Base-by-base conservation (phyloP, 2,113 vertebrate species). In the Notothenia rossii region DNA sequence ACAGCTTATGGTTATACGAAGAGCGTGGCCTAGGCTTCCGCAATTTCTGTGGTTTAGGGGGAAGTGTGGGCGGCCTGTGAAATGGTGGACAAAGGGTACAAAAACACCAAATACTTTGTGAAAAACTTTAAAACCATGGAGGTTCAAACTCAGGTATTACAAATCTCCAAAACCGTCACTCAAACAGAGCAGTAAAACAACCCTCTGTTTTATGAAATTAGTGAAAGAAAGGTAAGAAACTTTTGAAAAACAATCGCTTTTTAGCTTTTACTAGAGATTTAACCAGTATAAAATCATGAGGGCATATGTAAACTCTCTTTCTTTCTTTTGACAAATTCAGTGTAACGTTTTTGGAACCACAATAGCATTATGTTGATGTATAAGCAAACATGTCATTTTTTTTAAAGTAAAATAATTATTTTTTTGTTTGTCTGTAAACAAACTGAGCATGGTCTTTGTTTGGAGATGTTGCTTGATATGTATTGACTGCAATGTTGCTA, bases 1-100 rank as follows among this genome's bases (percentile, higher is more conserved):
- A 99, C 95, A 99, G 96, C 92, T 97, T 99, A 98, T 98, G 97
- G 95, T 97, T 98, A 98, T 96, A 99, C 88, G 96, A 79, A 94
- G 98, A 99, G 91, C 97, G 97, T 92, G 98, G 98, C 94, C 98
- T 97, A 97, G 97, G 96, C 96, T 97, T 99, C 97, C 96, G 97
- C 96, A 98, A 96, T 99, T 98, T 99, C 97, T 99, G 98, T 97
- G 98, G 97, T 91, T 99, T 99, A 94, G 98, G 98, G 97, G 98
- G 98, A 88, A 99, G 97, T 90, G 96, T 96, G 89, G 98, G 98
- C 95, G 98, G 98, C 96, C 98, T 99, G 95, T 92, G 95, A 96
- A 95, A 95, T 83, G 82, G 85, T 71, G 84, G 86, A 86, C 80
- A 90, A 85, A 87, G 87, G 77, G 93, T 73, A 89, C 54, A 95